Conservation (phyloP, 2,797 vertebrate species). For the Rousettus madagascariensis region DNA sequence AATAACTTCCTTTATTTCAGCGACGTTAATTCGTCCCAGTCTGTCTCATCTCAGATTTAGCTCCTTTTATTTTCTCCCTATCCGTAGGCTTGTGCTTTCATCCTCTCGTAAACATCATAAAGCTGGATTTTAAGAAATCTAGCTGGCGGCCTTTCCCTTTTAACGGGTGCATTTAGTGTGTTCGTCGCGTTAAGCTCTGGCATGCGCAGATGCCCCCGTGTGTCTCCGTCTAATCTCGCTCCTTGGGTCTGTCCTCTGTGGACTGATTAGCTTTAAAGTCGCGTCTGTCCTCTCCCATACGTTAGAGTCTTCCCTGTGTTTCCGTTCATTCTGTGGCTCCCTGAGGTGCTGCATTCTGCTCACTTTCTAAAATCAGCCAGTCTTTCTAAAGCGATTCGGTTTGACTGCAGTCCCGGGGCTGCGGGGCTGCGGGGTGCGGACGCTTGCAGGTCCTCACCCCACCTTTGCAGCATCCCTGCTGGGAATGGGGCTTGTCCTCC, state of each 20-base stretch:
- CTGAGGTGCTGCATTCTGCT: not conserved
- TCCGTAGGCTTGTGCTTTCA: not conserved
- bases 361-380: too few relatives aligned
- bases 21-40: not conserved
- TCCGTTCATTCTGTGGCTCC: not conserved
- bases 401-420: not conserved
- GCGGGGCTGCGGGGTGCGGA: not conserved
- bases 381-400: not conserved
- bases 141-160: rapidly evolving
- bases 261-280: rapidly evolving
- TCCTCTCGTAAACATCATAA: not conserved
- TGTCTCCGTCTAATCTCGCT: rapidly evolving
- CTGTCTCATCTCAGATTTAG: not conserved
- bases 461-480: not conserved
- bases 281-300: rapidly evolving
- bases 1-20: not conserved
- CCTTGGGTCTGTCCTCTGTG: rapidly evolving
- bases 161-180: rapidly evolving
- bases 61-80: not conserved
- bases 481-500: too few relatives aligned
- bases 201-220: rapidly evolving
- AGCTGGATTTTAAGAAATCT: not conserved
- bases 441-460: too few relatives aligned
- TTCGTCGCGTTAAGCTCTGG: rapidly evolving
- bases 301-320: too few relatives aligned